Conservation (phyloP, 2,888 invertebrate species). For the Drosophila quinaria region DNA sequence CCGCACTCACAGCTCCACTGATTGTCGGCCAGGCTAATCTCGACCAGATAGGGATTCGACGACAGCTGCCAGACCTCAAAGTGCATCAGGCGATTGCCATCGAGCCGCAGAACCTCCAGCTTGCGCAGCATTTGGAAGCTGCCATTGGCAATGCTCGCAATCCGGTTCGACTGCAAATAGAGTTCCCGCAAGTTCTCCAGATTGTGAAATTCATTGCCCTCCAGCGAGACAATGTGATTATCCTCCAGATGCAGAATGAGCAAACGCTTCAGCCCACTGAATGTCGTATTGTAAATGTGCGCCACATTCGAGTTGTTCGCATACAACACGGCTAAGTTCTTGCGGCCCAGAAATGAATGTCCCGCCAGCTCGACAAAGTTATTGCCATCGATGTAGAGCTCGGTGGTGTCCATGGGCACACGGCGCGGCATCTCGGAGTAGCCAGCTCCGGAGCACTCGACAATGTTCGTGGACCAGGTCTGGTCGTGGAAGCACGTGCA, state of each 20-base stretch:
- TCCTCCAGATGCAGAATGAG: constrained; percentile 94
- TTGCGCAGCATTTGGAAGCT: constrained; percentile 93
- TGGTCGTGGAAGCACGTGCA: constrained; percentile 98
- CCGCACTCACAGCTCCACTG: constrained; percentile 97
- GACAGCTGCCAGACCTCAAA: constrained; percentile 95
- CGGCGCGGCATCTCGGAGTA: constrained; percentile 94
- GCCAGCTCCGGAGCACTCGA: constrained; percentile 94
- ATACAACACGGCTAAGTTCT: constrained; percentile 94
- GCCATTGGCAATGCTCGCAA: constrained; percentile 93
- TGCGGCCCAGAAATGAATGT: constrained; percentile 96
- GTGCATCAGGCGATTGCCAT: constrained; percentile 92
- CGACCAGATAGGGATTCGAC: constrained; percentile 94
- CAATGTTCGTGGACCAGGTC: constrained; percentile 96
- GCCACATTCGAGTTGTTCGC: constrained; percentile 95
- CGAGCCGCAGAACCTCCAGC: constrained; percentile 93
- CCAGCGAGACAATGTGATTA: constrained; percentile 92
- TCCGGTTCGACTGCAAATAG: constrained; percentile 94
- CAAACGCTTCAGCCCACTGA: constrained; percentile 93
- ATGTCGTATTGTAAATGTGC: constrained; percentile 94
- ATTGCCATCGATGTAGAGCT: constrained; percentile 97
- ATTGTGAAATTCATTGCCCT: constrained; percentile 93
- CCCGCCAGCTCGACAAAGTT: constrained; percentile 94
- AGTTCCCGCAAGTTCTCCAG: constrained; percentile 93
- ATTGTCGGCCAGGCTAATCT: constrained; percentile 93
- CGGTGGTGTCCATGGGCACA: constrained; percentile 98